Evolutionary conservation across 2,797 vertebrate species (phyloP), one percentile per base, ranked within the genome.

Genomic region (Galago senegalensis): DNA sequence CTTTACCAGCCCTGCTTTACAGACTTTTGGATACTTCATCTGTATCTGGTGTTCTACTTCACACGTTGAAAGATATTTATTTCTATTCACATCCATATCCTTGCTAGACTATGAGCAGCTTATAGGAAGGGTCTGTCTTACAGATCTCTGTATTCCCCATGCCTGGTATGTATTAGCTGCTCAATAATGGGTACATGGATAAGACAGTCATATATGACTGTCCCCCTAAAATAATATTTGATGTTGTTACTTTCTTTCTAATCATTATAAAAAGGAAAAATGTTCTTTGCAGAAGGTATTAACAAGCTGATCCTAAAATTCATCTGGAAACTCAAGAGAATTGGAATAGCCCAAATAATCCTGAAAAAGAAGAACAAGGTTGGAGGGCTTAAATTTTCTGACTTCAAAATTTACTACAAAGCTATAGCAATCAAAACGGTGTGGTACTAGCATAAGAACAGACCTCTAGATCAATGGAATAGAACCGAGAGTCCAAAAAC

Each of bases 401-500:
- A 65, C 87, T 94, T 92, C 29, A 83, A 76, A 92, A 89, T 63
- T 87, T 89, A 90, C 18, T 70, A 72, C n/a, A 63, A 92, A 94
- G 75, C 70, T 49, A 92, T 11, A 92, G 31, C 65, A 70, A 87
- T 83, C 56, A 92, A 87, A 77, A 84, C n/a, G 75, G 27, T 82
- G 12, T 89, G 53, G 61, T 72, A 40, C 29, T 56, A 73, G 40
- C 63, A 63, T 91, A 87, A 93, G 40, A 16, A 87, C 5, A 83
- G 76, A 70, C 27, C 84, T 8, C 73, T 3, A 75, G 53, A 65
- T 76, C 27, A 75, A 25, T 65, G n/a, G 69, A 86, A 18, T 17
- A 87, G 27, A 83, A 87, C 18, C 43, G 25, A 90, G 7, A 90
- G 23, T 86, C 31, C 21, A 83, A 58, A 94, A 95, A 92, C 25